Conservation (phyloP, 2,888 invertebrate genomes). For the Plagiodera versicolora region DNA sequence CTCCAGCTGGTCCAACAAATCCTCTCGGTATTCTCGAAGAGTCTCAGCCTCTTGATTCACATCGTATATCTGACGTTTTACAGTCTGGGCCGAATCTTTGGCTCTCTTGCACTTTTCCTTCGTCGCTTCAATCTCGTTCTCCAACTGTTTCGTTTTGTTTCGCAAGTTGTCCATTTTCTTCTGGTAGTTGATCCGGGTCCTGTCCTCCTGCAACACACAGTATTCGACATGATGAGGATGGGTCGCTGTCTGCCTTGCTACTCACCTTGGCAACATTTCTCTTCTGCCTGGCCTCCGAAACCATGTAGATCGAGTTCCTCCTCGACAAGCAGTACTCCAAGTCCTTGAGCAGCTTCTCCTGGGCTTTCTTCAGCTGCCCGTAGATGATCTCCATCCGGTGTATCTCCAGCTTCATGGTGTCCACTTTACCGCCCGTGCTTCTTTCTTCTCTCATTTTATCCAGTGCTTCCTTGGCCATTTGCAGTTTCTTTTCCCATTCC, state of each 20-base stretch:
- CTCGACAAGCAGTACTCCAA: conserved; percentile 67
- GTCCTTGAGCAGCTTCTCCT: conserved; percentile 64
- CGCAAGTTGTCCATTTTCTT: conserved; percentile 63
- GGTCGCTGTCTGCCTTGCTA: no score
- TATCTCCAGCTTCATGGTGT: conserved; percentile 77
- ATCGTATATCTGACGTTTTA: neutral
- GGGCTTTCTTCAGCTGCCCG: conserved; percentile 58
- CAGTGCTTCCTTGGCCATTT: conserved; percentile 72
- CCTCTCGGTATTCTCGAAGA: neutral
- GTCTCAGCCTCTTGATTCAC: neutral
- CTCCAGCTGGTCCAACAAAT: conserved; percentile 42
- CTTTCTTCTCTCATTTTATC: conserved; percentile 68
- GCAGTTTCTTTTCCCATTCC: conserved; percentile 80
- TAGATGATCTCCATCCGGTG: conserved; percentile 76
- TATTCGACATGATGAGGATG: no score
- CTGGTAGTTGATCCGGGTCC: conserved; percentile 57
- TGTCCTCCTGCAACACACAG: conserved; percentile 42
- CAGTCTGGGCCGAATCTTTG: conserved; percentile 1
- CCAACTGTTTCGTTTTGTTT: conserved; percentile 60
- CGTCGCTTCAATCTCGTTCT: conserved; percentile 46
- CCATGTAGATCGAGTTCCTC: conserved; percentile 65
- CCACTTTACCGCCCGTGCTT: conserved; percentile 69
- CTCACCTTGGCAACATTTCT: conserved; percentile 38
- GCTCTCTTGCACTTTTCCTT: conserved; percentile 18
- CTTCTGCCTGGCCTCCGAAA: conserved; percentile 61